These are phyloP conservation scores for Collichthys lucidus DNA, from an alignment of 2,113 vertebrate genomes.

Conservation along the genomic window DNA sequence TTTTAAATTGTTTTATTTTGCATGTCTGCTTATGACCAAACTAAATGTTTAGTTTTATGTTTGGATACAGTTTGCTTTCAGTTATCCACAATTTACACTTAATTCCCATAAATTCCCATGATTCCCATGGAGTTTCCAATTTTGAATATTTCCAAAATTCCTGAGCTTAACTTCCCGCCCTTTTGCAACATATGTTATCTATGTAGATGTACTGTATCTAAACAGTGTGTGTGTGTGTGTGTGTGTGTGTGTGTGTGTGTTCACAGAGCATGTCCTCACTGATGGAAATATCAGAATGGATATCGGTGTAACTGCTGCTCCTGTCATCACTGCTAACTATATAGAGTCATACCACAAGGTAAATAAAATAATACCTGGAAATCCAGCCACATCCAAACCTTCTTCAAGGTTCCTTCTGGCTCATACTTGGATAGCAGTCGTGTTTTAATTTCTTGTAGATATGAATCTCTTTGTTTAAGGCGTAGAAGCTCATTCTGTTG, in stretches of 20 bases:
- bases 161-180: too few species aligned
- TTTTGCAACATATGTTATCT: not conserved
- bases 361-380: not conserved
- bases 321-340: constrained; percentile 85
- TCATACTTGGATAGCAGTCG: not conserved
- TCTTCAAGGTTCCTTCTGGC: not conserved
- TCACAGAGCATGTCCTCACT: constrained; percentile 85
- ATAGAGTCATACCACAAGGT: constrained; percentile 93
- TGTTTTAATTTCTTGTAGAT: not conserved
- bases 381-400: not conserved
- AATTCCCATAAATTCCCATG: too few species aligned
- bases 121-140: too few species aligned
- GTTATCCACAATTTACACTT: too few species aligned
- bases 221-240: not conserved
- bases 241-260: constrained; percentile 21
- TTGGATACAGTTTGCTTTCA: too few species aligned
- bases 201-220: too few species aligned
- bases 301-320: constrained; percentile 79
- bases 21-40: too few species aligned
- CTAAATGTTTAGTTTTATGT: too few species aligned
- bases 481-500: too few species aligned
- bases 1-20: too few species aligned
- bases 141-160: too few species aligned
- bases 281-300: constrained; percentile 84
- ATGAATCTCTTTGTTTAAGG: too few species aligned